A percentile compares a stretch with the other conserved stretches of the same genome.
Evolutionary conservation across 2,888 invertebrate genomes (phyloP).

Genomic region (Drosophila affinis): DNA sequence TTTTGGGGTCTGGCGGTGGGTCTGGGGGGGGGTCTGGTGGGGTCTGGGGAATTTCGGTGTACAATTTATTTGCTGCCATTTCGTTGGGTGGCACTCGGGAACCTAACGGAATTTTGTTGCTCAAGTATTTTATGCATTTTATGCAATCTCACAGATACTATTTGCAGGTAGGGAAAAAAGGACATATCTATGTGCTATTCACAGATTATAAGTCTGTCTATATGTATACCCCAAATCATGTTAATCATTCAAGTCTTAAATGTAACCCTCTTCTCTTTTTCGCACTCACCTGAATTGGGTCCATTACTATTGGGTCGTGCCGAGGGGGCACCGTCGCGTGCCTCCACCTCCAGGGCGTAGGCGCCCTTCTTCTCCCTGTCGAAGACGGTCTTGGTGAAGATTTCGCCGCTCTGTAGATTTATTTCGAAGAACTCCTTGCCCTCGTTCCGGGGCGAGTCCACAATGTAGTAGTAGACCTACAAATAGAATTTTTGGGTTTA

Average conservation of each 20-base stretch:
- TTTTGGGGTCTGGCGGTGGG: slow-evolving; percentile 16
- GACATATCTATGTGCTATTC: too few species aligned
- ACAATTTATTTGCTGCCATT: slow-evolving; percentile 42
- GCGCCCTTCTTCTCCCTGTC: slow-evolving; percentile 99
- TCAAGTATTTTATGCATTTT: slow-evolving; percentile 25
- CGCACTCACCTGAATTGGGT: slow-evolving; percentile 95
- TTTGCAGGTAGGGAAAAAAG: slow-evolving; percentile 9
- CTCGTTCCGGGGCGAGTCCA: slow-evolving; percentile 95
- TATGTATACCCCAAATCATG: too few species aligned
- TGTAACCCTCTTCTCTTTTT: background rate
- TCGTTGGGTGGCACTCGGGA: slow-evolving; percentile 24
- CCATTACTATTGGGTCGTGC: slow-evolving; percentile 96
- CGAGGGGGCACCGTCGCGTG: slow-evolving; percentile 97
- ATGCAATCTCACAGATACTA: slow-evolving; percentile 14
- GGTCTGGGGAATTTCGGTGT: slow-evolving; percentile 25
- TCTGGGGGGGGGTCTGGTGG: too few species aligned
- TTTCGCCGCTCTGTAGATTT: slow-evolving; percentile 96
- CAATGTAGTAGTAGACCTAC: slow-evolving; percentile 96
- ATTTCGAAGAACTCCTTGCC: slow-evolving; percentile 98
- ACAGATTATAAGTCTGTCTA: too few species aligned
- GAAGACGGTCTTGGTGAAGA: slow-evolving; percentile 97
- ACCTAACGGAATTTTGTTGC: slow-evolving; percentile 21
- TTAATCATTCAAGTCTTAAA: too few species aligned
- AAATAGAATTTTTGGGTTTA: slow-evolving; percentile 50
- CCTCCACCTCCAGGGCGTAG: slow-evolving; percentile 98